Conservation (phyloP, 2,113 vertebrate species). For the Tachysurus fulvidraco region DNA sequence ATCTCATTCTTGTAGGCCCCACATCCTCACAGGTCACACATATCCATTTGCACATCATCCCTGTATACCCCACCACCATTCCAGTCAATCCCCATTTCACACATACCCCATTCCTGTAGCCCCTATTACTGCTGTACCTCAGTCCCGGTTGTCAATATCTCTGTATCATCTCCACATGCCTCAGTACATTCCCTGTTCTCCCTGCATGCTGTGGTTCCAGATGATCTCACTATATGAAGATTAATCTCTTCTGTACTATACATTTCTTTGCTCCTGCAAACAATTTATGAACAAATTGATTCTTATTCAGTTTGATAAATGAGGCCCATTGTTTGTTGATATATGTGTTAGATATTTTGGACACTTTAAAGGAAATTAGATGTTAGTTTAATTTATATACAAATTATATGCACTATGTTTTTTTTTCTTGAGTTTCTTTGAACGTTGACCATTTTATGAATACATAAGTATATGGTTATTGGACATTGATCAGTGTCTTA, state of each 20-base stretch:
- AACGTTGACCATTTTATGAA: no score
- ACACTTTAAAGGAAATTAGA: not conserved
- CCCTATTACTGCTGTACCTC: not conserved
- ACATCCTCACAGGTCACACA: not conserved
- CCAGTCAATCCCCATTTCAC: not conserved
- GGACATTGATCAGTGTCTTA: no score
- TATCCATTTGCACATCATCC: not conserved
- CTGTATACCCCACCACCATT: not conserved
- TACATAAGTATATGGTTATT: no score
- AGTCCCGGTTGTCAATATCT: no score
- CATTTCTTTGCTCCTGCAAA: not conserved
- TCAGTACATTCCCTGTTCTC: not conserved
- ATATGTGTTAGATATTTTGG: not conserved
- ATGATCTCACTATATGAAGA: not conserved
- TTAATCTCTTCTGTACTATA: not conserved
- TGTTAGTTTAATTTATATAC: not conserved
- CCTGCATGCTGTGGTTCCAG: not conserved
- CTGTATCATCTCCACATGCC: no score
- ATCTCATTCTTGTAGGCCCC: not conserved
- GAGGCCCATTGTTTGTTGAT: not conserved
- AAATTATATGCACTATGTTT: not conserved
- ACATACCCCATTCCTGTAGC: not conserved
- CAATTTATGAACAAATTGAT: not conserved
- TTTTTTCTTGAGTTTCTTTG: not conserved
- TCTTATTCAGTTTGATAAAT: not conserved